Conservation (phyloP, 2,888 invertebrate species). For the Eurytoma adleriae region DNA sequence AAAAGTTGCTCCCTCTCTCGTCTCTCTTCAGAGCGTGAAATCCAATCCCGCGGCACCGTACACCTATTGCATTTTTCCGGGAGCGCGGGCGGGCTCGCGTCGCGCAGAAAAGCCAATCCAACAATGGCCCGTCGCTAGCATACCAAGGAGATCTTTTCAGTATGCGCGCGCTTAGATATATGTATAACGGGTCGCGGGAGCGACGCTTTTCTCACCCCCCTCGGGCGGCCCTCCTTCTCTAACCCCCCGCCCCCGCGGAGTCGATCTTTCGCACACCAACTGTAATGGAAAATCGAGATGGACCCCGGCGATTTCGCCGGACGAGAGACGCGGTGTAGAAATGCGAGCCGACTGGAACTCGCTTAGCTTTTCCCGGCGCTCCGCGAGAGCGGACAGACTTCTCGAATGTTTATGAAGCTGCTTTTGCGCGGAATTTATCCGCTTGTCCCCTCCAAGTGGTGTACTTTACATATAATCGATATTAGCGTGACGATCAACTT, state of each 20-base stretch:
- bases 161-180: no score
- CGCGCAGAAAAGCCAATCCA: constrained; percentile 36
- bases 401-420: background rate
- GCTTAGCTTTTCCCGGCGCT: no score
- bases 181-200: no score
- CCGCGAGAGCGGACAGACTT: background rate
- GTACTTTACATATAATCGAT: no score
- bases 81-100: background rate
- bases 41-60: constrained; percentile 44
- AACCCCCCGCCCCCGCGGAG: no score
- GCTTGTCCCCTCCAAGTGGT: no score
- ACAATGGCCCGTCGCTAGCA: constrained; percentile 43
- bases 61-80: constrained; percentile 54
- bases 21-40: constrained; percentile 34
- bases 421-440: no score
- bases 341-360: background rate
- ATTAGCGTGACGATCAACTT: no score
- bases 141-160: constrained; percentile 25
- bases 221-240: no score
- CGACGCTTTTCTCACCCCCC: no score
- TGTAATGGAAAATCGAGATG: constrained; percentile 11
- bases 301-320: background rate
- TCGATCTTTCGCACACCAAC: no score
- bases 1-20: constrained; percentile 11
- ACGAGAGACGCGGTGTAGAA: background rate